Base-by-base conservation (phyloP, 2,113 vertebrate genomes). In the Orthochromis malagaraziensis region DNA sequence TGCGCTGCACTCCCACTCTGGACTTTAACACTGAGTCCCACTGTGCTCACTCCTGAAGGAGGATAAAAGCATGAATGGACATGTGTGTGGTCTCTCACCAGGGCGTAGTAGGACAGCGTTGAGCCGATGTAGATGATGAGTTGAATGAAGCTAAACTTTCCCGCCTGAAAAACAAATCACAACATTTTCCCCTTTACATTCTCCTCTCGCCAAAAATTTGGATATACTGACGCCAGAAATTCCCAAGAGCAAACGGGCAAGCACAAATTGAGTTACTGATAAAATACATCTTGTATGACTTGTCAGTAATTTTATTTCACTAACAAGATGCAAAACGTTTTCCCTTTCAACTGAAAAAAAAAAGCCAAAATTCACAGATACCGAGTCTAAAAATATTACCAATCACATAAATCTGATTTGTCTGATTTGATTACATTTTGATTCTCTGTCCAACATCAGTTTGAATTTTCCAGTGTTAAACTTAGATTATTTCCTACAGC, bases 71-170 rank as follows among this genome's bases (percentile, higher is more conserved):
- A 73, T 70, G 82, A 73, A 70, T 60, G 82, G 54, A 83, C 33
- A 19, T 79, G 38, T 60, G 31, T 53, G 55, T n/a, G 45, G 53
- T 33, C 14, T 81, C 97, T 97, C 92, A 98, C 97, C 96, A 98
- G 89, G 57, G 97, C 97, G 60, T 97, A 98, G 91, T 97, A 98
- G 6, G 97, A 97, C 29, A 98, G 92, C 1, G 96, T 97, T 3
- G 97, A 97, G 33, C 97, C 98, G 13, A 97, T 92, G 92, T 97
- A 98, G 83, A 97, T 92, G 5, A 97, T 60, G 51, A 98, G 93
- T 89, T 97, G 95, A 87, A 98, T 94, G 42, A 95, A 42, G 82
- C 96, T 94, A 88, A 98, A 97, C 89, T 91, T 96, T 33, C 97
- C 97, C 51, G 96, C 97, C 97, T 98, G 88, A 12, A 92, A 93